Evolutionary conservation across 2,888 invertebrate species (phyloP).

Genomic region (Chloroclysta siterata): DNA sequence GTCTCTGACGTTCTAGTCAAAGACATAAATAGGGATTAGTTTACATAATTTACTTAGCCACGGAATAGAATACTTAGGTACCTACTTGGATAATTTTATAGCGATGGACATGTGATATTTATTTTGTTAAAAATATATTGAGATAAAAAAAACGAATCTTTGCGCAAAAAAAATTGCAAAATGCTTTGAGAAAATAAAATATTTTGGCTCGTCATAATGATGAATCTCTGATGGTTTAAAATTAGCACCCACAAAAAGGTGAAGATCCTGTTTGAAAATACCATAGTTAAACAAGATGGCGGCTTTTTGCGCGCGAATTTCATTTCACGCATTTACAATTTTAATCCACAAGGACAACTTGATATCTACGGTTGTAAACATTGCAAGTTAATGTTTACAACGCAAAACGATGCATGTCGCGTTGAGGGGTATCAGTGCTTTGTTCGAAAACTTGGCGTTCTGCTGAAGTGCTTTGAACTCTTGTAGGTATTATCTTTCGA

Average conservation of each 20-base stretch:
- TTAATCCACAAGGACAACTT: slow-evolving; percentile 25
- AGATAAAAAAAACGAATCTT: too few species aligned
- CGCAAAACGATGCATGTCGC: background rate
- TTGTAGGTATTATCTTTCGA: background rate
- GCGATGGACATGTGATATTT: too few species aligned
- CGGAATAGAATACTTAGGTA: too few species aligned
- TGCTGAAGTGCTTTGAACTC: background rate
- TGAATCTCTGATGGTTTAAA: too few species aligned
- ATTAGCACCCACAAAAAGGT: background rate
- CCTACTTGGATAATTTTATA: too few species aligned
- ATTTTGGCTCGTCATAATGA: background rate
- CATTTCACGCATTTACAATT: slow-evolving; percentile 17
- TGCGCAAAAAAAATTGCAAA: background rate
- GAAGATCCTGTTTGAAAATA: background rate
- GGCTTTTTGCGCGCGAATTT: slow-evolving; percentile 31
- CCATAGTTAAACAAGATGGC: slow-evolving; percentile 31
- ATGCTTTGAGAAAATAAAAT: background rate
- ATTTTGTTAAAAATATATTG: too few species aligned
- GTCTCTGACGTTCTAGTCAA: too few species aligned
- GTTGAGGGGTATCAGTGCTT: slow-evolving; percentile 10
- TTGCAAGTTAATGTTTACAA: slow-evolving; percentile 18
- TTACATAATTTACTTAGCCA: too few species aligned
- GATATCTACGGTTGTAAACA: slow-evolving; percentile 18
- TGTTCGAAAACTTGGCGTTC: background rate
- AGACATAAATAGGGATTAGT: too few species aligned